Conservation (phyloP, 2,113 vertebrate genomes). For the Notiomystis cincta region DNA sequence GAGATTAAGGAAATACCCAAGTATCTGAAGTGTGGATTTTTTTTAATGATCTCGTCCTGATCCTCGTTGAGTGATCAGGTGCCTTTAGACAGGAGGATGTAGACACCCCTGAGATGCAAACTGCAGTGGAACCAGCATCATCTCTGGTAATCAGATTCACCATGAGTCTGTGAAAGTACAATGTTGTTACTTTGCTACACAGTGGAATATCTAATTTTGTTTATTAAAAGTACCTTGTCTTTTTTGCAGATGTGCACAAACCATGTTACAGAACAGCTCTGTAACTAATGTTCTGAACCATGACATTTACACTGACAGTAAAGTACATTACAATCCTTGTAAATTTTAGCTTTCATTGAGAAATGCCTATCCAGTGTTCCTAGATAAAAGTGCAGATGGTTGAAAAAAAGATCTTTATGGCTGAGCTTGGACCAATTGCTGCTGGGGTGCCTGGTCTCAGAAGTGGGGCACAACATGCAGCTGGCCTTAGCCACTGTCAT, state of each 20-base stretch:
- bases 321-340: background rate
- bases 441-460: background rate
- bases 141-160: background rate
- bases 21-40: background rate
- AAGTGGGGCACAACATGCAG: background rate
- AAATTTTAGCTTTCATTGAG: background rate
- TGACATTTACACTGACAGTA: background rate
- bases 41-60: background rate
- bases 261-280: background rate
- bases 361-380: background rate
- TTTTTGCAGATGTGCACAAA: background rate
- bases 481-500: background rate
- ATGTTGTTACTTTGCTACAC: background rate
- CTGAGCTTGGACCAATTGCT: background rate
- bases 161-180: background rate
- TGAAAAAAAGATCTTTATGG: background rate
- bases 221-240: background rate
- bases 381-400: background rate
- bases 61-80: background rate
- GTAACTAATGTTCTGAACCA: background rate
- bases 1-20: background rate
- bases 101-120: background rate
- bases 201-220: background rate
- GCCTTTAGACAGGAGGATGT: background rate
- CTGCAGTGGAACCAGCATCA: background rate